Percentiles rank a stretch among this genome's conserved stretches.
Evolutionary conservation across 2,888 invertebrate genomes (phyloP).

Genomic region (Drosophila fungiperda): DNA sequence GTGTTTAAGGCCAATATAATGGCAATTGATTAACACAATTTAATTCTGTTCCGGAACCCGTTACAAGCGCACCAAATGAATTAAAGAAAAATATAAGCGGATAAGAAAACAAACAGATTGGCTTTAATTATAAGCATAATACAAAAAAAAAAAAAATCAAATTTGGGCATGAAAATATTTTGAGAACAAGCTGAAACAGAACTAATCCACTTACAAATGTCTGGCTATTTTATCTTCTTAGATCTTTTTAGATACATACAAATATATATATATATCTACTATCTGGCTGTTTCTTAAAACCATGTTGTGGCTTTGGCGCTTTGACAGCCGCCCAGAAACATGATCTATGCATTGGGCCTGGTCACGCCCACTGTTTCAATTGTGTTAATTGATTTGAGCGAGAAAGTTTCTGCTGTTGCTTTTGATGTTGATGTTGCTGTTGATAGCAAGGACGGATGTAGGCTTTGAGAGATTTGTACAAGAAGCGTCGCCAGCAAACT

Average conservation of each 20-base stretch:
- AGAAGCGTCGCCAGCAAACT: not conserved
- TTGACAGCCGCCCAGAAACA: constrained; percentile 15
- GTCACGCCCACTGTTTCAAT: constrained; percentile 25
- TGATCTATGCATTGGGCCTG: constrained; percentile 23
- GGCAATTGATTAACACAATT: constrained; percentile 48
- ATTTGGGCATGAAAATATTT: constrained; percentile 14
- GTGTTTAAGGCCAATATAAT: constrained; percentile 23
- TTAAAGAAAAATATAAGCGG: not conserved
- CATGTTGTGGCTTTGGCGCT: not conserved
- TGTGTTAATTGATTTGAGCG: constrained; percentile 18
- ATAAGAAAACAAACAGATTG: constrained; percentile 8
- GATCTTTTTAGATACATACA: not conserved
- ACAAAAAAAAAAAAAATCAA: constrained; percentile 8
- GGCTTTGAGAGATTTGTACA: constrained; percentile 35
- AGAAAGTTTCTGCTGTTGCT: constrained; percentile 33
- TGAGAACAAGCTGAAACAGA: constrained; percentile 7
- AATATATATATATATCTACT: not conserved
- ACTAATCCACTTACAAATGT: constrained; percentile 20
- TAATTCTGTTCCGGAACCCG: constrained; percentile 19
- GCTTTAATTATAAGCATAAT: constrained; percentile 21
- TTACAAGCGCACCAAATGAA: constrained; percentile 11
- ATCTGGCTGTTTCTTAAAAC: not conserved
- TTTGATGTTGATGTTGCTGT: not conserved
- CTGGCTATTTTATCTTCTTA: not conserved
- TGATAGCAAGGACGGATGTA: constrained; percentile 63